These are phyloP conservation scores for Phocides pigmalion DNA, from an alignment of 1,140 invertebrate genomes.

Conservation along the genomic window DNA sequence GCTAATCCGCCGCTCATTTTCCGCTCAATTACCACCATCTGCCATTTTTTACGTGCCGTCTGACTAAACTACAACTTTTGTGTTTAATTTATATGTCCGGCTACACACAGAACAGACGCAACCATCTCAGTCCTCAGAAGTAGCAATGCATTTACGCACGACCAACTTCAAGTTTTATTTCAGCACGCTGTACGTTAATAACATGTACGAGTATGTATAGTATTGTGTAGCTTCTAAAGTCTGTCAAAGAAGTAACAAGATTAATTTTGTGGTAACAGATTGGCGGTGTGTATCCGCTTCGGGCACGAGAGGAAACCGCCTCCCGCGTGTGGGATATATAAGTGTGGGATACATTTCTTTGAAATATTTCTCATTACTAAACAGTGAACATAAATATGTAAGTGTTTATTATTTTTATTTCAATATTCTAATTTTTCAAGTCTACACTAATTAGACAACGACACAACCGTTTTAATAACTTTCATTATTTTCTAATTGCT, in stretches of 20 bases:
- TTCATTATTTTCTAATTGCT: too few species aligned
- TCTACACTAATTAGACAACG: too few species aligned
- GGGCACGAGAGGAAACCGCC: neutral
- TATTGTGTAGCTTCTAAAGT: neutral
- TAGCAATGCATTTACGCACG: too few species aligned
- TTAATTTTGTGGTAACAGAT: constrained; percentile 13
- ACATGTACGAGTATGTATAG: neutral
- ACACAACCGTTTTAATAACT: too few species aligned
- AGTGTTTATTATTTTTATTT: too few species aligned
- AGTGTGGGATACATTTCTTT: neutral
- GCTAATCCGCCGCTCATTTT: too few species aligned
- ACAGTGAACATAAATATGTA: too few species aligned
- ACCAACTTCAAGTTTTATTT: too few species aligned
- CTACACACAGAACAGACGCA: too few species aligned
- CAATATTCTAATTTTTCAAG: too few species aligned
- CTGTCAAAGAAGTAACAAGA: constrained; percentile 2
- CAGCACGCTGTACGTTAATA: neutral
- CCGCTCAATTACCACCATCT: constrained; percentile 17
- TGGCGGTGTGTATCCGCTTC: neutral
- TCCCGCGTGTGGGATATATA: too few species aligned
- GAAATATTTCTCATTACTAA: neutral
- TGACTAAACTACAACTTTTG: constrained; percentile 15
- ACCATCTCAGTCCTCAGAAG: neutral
- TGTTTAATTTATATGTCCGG: too few species aligned
- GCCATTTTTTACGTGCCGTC: neutral